Base-by-base conservation (phyloP, 2,113 vertebrate genomes). In the Gnathonemus longibarbis region DNA sequence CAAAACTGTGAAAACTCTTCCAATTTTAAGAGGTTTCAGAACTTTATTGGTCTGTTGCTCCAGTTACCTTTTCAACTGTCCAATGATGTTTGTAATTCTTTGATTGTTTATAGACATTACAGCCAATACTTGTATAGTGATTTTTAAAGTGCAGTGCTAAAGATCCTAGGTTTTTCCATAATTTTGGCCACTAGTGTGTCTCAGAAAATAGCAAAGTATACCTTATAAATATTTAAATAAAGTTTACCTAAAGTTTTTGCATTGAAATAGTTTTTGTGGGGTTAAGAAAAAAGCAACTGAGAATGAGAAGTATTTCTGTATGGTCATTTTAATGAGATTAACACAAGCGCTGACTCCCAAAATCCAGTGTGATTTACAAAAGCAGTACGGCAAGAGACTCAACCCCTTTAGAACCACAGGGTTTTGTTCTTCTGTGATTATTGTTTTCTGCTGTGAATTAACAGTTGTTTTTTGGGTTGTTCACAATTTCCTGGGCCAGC, bases 251-350 rank as follows among this genome's bases (percentile, higher is more conserved):
- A n/a, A 88, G 2, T 21, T 88, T 88, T n/a, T 46, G 3, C 17
- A 4, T 39, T 42, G 0, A 48, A n/a, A 45, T 15, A n/a, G 39
- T 13, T 62, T 35, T 52, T 15, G 8, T 31, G 42, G 15, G 35
- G 21, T 62, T 0, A 62, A 8, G 17, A 24, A 88, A n/a, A 87
- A 35, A 19, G 27, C 24, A 11, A 84, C 17, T 8, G 27, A 27
- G 21, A 62, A 39, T n/a, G 49, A 53, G 8, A 15, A 46, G 50
- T 15, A 27, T 85, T 62, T 42, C 58, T 62, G 6, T 35, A 88
- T 0, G n/a, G 52, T 46, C 50, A 84, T 89, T 89, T 89, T 62
- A 89, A 42, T 85, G 35, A 89, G 52, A 85, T 52, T 39, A 45
- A 89, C 27, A 31, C 24, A 27, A 83, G 8, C 24, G n/a, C 21